Percentiles rank a stretch among this genome's conserved stretches.
Conservation (phyloP, 2,113 vertebrate species). For the Orthonyx spaldingii region DNA sequence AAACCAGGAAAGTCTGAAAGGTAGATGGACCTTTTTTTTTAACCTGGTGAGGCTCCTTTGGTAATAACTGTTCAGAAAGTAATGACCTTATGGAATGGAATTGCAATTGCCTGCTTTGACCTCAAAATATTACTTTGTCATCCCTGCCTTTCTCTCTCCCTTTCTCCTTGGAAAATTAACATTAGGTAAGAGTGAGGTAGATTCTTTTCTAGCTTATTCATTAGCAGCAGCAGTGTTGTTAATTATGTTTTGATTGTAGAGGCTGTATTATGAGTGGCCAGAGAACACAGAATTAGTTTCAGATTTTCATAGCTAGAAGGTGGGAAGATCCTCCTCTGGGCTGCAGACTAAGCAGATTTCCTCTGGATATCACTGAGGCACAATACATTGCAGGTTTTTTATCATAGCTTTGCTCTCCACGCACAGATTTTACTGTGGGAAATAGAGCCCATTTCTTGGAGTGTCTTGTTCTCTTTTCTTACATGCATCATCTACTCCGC, state of each 20-base stretch:
- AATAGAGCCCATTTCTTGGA: background rate
- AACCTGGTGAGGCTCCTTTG: background rate
- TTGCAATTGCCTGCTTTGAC: background rate
- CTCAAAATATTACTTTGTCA: background rate
- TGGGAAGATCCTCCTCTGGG: conserved; percentile 21
- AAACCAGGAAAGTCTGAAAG: background rate
- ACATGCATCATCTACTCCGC: background rate
- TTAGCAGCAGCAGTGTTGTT: conserved; percentile 11
- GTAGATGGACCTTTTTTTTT: background rate
- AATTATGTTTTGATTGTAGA: conserved; percentile 51
- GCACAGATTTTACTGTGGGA: background rate
- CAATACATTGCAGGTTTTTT: background rate
- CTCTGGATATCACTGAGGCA: background rate
- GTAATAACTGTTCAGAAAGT: background rate
- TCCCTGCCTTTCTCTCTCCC: background rate
- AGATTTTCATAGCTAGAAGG: conserved; percentile 34
- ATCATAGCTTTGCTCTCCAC: background rate
- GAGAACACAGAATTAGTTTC: conserved; percentile 52
- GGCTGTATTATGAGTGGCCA: background rate
- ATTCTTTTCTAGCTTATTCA: conserved; percentile 20
- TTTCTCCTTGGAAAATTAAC: conserved; percentile 7
- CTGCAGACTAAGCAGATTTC: conserved; percentile 39
- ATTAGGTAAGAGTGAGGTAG: background rate
- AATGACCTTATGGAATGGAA: background rate
- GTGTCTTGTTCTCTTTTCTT: background rate